Evolutionary conservation across 2,888 invertebrate genomes (phyloP).

Genomic region (Drosophila paramelanica): DNA sequence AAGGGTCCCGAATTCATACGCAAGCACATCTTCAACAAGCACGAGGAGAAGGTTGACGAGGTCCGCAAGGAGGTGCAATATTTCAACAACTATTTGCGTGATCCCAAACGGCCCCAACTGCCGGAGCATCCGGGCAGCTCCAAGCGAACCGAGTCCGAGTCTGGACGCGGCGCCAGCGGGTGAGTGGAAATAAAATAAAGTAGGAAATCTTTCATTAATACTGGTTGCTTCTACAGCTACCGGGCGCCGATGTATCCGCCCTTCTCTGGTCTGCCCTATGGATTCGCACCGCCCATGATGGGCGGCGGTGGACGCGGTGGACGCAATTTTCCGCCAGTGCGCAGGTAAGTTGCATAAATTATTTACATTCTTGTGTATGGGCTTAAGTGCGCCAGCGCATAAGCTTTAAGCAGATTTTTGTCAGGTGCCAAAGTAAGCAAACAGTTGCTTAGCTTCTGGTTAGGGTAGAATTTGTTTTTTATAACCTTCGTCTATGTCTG

Average conservation of each 20-base stretch:
- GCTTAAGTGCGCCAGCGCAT: conserved; percentile 6
- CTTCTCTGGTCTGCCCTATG: conserved; percentile 85
- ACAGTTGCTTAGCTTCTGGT: not conserved
- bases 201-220: not conserved
- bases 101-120: conserved; percentile 96
- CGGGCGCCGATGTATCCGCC: conserved; percentile 82
- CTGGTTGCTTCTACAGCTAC: conserved; percentile 61
- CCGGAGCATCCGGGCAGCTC: conserved; percentile 91
- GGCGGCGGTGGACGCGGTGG: conserved; percentile 86
- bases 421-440: not conserved
- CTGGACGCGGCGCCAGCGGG: conserved; percentile 68
- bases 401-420: not conserved
- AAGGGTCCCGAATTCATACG: conserved; percentile 99
- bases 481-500: conserved; percentile 13
- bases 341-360: conserved; percentile 62
- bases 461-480: not conserved
- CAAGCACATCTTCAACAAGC: conserved; percentile 99
- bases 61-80: conserved; percentile 98
- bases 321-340: conserved; percentile 69
- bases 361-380: conserved; percentile 9
- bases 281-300: conserved; percentile 86
- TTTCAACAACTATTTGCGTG: conserved; percentile 98
- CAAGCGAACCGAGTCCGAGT: conserved; percentile 80
- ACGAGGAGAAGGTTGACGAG: conserved; percentile 98
- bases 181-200: conserved; percentile 17